Conservation (phyloP, 1,140 invertebrate genomes). For the Caenorhabditis brenneri region DNA sequence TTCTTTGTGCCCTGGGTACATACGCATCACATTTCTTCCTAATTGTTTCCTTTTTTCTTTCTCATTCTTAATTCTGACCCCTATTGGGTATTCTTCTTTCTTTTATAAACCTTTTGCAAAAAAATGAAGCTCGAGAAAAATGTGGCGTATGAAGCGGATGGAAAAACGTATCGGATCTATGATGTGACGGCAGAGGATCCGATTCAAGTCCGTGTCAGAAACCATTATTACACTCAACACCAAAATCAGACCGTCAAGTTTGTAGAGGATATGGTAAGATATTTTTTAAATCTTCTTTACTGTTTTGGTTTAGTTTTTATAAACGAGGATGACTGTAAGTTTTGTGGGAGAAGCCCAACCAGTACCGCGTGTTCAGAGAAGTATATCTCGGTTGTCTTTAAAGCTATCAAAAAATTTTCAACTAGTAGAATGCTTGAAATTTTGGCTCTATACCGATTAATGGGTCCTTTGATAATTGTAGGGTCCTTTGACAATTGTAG, state of each 20-base stretch:
- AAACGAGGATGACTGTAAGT: no score
- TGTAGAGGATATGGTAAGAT: conserved; percentile 58
- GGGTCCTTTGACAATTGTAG: no score
- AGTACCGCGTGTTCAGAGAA: no score
- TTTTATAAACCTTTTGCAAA: not conserved
- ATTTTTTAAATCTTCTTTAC: no score
- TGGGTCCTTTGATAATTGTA: no score
- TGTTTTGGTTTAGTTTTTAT: no score
- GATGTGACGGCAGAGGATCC: conserved; percentile 49
- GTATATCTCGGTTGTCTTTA: no score
- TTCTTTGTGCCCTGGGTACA: not conserved
- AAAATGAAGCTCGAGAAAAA: conserved; percentile 7
- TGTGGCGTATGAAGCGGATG: not conserved
- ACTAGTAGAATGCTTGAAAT: no score
- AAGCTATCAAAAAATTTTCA: no score
- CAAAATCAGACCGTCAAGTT: conserved; percentile 60
- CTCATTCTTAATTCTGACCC: no score
- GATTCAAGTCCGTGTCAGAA: conserved; percentile 57
- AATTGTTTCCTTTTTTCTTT: not conserved
- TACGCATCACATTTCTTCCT: not conserved
- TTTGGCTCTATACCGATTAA: no score
- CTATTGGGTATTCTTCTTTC: not conserved
- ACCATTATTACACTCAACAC: conserved; percentile 59
- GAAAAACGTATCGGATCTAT: conserved; percentile 50
- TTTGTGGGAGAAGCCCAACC: no score